Percentiles rank a stretch among this genome's conserved stretches.
These are phyloP conservation scores for Bradypus variegatus DNA, from an alignment of 2,797 vertebrate genomes.

Conservation along the genomic window DNA sequence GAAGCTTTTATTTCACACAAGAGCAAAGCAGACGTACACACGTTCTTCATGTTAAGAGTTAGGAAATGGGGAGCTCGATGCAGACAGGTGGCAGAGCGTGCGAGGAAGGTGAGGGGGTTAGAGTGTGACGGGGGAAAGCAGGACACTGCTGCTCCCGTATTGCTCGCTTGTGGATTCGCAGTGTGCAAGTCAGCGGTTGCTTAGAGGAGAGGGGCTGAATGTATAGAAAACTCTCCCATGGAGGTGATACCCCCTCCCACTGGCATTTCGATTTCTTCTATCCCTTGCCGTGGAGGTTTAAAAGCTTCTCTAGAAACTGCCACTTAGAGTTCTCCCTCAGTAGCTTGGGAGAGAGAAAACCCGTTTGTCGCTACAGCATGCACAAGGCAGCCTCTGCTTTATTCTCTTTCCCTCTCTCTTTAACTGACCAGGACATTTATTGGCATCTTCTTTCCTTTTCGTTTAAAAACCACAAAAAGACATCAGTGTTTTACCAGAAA, in stretches of 20 bases:
- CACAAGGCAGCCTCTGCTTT: neutral
- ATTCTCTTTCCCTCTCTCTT: neutral
- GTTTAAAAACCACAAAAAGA: slow-evolving; percentile 3
- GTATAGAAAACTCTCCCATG: neutral
- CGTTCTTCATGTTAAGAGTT: neutral
- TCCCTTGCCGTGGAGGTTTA: neutral
- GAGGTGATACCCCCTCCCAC: rapidly evolving
- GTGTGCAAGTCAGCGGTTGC: neutral
- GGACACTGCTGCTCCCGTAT: neutral
- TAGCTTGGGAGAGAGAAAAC: neutral
- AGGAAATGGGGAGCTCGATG: neutral
- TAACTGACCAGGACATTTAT: neutral
- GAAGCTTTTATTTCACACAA: neutral
- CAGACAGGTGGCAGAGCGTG: neutral
- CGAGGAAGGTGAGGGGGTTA: neutral
- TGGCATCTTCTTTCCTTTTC: neutral
- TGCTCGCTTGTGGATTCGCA: neutral
- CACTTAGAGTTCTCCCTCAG: neutral
- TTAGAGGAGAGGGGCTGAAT: neutral
- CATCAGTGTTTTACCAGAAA: slow-evolving; percentile 11
- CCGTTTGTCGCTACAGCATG: neutral
- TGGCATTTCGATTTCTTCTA: neutral
- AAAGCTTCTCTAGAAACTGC: neutral
- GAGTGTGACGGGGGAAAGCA: rapidly evolving
- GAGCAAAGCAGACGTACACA: neutral